A percentile compares a stretch with the other conserved stretches of the same genome.
These are phyloP conservation scores for Corydoras sp. DNA, from an alignment of 2,113 vertebrate genomes.

Conservation along the genomic window DNA sequence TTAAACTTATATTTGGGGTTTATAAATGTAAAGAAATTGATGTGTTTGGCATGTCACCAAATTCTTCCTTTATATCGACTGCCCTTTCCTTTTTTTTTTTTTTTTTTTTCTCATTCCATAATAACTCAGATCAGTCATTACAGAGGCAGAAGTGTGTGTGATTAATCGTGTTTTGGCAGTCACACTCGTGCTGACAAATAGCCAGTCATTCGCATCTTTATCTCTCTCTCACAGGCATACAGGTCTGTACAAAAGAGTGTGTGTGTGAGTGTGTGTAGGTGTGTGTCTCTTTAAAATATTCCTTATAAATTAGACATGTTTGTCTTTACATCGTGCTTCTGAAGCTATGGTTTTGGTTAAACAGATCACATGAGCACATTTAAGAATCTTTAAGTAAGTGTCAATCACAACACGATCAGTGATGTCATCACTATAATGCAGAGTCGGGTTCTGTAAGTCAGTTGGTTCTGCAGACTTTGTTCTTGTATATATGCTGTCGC, in stretches of 20 bases:
- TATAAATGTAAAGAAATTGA: background rate
- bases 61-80: background rate
- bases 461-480: no score
- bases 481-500: no score
- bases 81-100: background rate
- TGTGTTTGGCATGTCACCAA: conserved; percentile 12
- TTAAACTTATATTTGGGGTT: no score
- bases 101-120: background rate
- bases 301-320: background rate
- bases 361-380: no score
- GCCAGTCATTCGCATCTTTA: conserved; percentile 42
- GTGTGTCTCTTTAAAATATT: background rate
- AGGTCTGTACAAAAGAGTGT: conserved; percentile 7
- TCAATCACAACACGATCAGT: no score
- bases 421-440: no score
- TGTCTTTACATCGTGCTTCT: no score
- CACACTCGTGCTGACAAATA: conserved; percentile 40
- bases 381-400: no score
- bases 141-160: conserved; percentile 24
- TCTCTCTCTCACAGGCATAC: conserved; percentile 41
- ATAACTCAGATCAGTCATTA: conserved; percentile 25
- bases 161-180: conserved; percentile 41
- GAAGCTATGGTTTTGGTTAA: no score
- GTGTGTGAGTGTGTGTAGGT: background rate
- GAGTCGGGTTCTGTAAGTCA: background rate